phyloP scores from a whole-genome alignment of 1,140 invertebrate species.

The Neodiprion fabricii region DNA sequence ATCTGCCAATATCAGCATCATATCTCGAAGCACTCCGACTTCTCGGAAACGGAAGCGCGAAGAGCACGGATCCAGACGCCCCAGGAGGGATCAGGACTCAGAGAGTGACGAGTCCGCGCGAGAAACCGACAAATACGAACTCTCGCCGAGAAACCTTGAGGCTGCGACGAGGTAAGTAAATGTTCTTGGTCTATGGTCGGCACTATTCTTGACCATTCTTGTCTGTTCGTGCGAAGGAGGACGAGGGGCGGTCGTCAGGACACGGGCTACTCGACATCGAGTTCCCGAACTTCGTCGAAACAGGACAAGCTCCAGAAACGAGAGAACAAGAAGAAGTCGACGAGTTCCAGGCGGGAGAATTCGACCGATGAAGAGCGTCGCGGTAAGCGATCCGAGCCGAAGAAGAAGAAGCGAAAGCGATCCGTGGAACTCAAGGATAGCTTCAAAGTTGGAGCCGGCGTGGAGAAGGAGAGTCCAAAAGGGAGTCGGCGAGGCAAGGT shows the following conservation, averaged over 20 bases:
- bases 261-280: constrained; percentile 71
- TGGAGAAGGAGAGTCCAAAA: constrained; percentile 26
- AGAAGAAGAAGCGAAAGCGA: constrained; percentile 10
- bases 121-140: constrained; percentile 43
- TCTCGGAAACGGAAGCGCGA: constrained; percentile 35
- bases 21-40: constrained; percentile 55
- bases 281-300: constrained; percentile 61
- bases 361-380: constrained; percentile 40
- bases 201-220: constrained; percentile 2
- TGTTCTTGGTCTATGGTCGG: constrained; percentile 23
- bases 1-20: constrained; percentile 63
- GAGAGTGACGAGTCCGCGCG: constrained; percentile 43
- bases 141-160: constrained; percentile 34
- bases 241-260: constrained; percentile 61
- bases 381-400: constrained; percentile 24
- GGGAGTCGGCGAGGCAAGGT: not conserved
- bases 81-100: constrained; percentile 33
- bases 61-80: not conserved
- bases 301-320: constrained; percentile 37
- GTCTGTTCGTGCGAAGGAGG: constrained; percentile 42
- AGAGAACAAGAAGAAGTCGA: constrained; percentile 34
- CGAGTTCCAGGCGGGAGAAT: constrained; percentile 47
- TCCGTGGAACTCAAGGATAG: constrained; percentile 2
- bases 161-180: constrained; percentile 46
- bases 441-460: constrained; percentile 13